Conservation (phyloP, 2,888 invertebrate species). For the Parapristionchus giblindavisi region DNA sequence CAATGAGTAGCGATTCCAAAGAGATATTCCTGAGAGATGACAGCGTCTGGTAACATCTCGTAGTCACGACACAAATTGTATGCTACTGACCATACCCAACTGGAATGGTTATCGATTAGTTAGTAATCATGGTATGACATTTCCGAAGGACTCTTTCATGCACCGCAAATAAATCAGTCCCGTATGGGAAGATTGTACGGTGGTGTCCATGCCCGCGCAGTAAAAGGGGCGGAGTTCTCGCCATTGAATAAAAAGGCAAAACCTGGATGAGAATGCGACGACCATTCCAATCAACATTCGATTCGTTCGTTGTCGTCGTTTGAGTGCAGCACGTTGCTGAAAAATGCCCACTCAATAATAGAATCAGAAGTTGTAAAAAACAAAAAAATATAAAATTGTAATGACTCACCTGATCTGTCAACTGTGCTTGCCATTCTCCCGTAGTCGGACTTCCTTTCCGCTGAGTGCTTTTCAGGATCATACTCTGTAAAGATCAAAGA, state of each 20-base stretch:
- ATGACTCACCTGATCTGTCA: conserved; percentile 50
- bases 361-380: neutral
- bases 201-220: neutral
- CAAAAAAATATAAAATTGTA: too few species aligned
- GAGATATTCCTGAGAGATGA: conserved; percentile 63
- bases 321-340: conserved; percentile 63
- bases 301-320: conserved; percentile 66
- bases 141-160: too few species aligned
- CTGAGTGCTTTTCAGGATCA: conserved; percentile 62
- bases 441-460: conserved; percentile 42
- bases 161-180: neutral
- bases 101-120: conserved; percentile 47
- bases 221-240: neutral
- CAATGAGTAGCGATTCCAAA: conserved; percentile 67
- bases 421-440: conserved; percentile 56
- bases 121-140: too few species aligned
- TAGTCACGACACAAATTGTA: conserved; percentile 67
- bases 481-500: conserved; percentile 45
- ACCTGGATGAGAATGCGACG: conserved; percentile 39
- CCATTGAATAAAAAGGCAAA: neutral
- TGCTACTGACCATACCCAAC: conserved; percentile 66
- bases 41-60: conserved; percentile 60
- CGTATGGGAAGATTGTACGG: neutral
- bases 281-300: conserved; percentile 68
- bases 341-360: neutral